Conservation (phyloP, 2,113 vertebrate genomes). For the Apus apus region DNA sequence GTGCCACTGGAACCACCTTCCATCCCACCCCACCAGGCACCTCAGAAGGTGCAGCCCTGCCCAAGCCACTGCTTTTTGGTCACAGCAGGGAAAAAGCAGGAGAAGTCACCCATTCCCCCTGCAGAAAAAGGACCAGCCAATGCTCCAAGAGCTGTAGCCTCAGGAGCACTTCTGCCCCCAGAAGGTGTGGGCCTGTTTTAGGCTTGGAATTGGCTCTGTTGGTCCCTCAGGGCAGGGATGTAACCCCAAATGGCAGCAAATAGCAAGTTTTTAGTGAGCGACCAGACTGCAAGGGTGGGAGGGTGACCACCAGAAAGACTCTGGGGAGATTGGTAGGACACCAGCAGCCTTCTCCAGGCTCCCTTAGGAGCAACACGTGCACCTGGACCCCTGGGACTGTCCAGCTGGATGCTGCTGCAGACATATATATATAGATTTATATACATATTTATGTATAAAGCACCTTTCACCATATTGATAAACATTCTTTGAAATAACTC, state of each 20-base stretch:
- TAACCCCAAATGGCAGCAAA: not conserved
- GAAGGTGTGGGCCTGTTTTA: accelerated
- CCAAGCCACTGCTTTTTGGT: not conserved
- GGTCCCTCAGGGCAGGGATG: not conserved
- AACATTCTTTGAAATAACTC: too few relatives aligned
- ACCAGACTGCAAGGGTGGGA: not conserved
- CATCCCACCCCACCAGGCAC: not conserved
- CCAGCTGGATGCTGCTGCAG: too few relatives aligned
- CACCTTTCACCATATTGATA: too few relatives aligned
- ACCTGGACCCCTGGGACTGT: too few relatives aligned
- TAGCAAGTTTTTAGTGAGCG: not conserved
- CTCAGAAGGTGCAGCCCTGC: not conserved
- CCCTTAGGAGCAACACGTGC: too few relatives aligned
- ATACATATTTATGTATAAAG: too few relatives aligned
- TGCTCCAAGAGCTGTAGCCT: too few relatives aligned
- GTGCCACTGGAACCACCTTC: not conserved
- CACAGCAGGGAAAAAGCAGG: not conserved
- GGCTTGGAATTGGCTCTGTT: not conserved
- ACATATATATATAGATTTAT: too few relatives aligned
- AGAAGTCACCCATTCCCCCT: not conserved
- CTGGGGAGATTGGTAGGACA: not conserved
- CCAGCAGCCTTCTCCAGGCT: not conserved
- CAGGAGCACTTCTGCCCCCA: not conserved
- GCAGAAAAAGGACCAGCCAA: not conserved
- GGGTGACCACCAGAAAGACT: not conserved